These are phyloP conservation scores for Epinephelus fuscoguttatus DNA, from an alignment of 2,113 vertebrate genomes.

Conservation along the genomic window DNA sequence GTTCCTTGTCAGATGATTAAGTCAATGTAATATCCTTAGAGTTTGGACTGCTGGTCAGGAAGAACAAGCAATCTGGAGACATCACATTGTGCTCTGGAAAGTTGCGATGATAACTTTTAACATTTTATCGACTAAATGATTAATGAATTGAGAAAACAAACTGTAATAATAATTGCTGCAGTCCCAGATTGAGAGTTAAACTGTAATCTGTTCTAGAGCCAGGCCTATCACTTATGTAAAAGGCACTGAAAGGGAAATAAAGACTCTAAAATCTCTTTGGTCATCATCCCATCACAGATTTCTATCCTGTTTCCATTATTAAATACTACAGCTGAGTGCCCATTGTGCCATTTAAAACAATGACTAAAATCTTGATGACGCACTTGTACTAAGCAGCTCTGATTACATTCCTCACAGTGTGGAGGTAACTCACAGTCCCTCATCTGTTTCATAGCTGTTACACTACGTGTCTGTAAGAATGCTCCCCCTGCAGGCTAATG, in stretches of 20 bases:
- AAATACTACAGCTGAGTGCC: neutral
- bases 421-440: neutral
- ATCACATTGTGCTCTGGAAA: too few relatives aligned
- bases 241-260: neutral
- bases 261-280: neutral
- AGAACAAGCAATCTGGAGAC: neutral
- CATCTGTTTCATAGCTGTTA: too few relatives aligned
- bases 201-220: neutral
- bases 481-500: conserved; percentile 74
- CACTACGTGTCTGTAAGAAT: neutral
- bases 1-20: neutral
- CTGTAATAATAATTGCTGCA: neutral
- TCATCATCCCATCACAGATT: neutral
- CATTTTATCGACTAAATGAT: neutral
- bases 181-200: neutral
- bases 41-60: neutral
- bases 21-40: neutral
- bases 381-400: conserved; percentile 1
- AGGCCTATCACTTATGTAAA: neutral
- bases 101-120: neutral
- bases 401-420: neutral
- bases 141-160: neutral
- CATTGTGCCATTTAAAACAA: neutral
- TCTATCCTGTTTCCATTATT: neutral
- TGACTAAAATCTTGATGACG: conserved; percentile 2